Conservation (phyloP, 92 coral and sea anemone genomes). For the Anthopleura xanthogrammica region DNA sequence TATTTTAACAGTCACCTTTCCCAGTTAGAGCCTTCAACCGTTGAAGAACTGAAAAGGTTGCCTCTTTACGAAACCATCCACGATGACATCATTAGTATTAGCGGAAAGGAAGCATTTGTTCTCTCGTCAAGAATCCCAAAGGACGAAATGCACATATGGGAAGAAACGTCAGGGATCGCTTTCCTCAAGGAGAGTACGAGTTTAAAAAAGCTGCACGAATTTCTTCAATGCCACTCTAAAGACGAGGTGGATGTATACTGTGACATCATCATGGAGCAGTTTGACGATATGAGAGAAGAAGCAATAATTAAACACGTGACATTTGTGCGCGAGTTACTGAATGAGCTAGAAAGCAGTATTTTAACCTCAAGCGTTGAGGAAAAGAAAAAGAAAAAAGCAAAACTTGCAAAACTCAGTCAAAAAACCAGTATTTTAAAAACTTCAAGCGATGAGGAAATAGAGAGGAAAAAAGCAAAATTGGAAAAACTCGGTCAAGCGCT, state of each 20-base stretch:
- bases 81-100: conserved; percentile 32
- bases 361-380: neutral
- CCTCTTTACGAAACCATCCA: conserved; percentile 52
- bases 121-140: conserved; percentile 35
- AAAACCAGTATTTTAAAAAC: neutral
- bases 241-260: conserved; percentile 61
- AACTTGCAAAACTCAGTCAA: neutral
- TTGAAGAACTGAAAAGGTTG: conserved; percentile 23
- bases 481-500: conserved; percentile 6
- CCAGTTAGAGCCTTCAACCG: neutral
- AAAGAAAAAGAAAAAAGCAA: neutral
- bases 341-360: neutral
- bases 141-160: conserved; percentile 37
- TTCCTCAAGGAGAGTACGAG: conserved; percentile 20
- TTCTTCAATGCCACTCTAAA: conserved; percentile 38
- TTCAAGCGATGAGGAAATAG: neutral
- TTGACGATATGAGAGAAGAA: conserved; percentile 16
- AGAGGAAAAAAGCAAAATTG: neutral
- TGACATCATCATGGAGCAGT: conserved; percentile 41
- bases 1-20: conserved; percentile 37
- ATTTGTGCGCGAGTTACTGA: neutral
- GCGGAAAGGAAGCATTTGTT: conserved; percentile 7
- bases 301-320: conserved; percentile 45
- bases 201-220: conserved; percentile 29
- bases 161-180: conserved; percentile 9